phyloP scores from a whole-genome alignment of 1,140 invertebrate species.

The Phymorhynchus buccinoides region DNA sequence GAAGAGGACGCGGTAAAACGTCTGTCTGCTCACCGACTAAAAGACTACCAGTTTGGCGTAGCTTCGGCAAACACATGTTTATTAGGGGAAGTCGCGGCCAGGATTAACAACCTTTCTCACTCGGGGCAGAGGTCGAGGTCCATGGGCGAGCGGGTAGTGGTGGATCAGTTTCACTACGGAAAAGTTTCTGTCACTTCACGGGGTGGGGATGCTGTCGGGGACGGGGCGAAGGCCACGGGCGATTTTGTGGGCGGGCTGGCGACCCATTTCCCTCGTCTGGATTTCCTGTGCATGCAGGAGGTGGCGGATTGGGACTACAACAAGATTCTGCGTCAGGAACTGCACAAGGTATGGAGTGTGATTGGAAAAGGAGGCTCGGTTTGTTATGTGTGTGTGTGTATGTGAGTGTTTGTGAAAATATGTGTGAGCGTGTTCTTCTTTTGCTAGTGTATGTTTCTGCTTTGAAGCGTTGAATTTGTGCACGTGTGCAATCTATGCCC shows the following conservation, averaged over 20 bases:
- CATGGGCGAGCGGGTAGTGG: slow-evolving; percentile 60
- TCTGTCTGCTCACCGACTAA: not conserved
- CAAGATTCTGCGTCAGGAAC: slow-evolving; percentile 54
- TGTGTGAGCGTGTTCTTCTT: too few species aligned
- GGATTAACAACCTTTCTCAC: slow-evolving; percentile 60
- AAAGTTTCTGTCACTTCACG: not conserved
- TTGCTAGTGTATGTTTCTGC: too few species aligned
- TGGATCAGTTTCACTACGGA: slow-evolving; percentile 53
- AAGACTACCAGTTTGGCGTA: slow-evolving; percentile 46
- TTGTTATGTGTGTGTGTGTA: too few species aligned
- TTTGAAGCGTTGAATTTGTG: too few species aligned
- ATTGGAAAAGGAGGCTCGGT: too few species aligned
- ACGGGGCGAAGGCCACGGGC: not conserved
- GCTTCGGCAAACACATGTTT: slow-evolving; percentile 62
- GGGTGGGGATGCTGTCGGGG: not conserved
- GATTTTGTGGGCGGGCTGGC: slow-evolving; percentile 44
- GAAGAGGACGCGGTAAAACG: not conserved
- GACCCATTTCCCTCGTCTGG: slow-evolving; percentile 57
- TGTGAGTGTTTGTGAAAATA: too few species aligned
- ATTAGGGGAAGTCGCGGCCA: slow-evolving; percentile 58
- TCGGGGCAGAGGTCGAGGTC: slow-evolving; percentile 47
- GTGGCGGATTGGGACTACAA: slow-evolving; percentile 56
- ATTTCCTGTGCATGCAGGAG: slow-evolving; percentile 66
- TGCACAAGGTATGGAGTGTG: slow-evolving; percentile 52
- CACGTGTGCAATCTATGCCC: too few species aligned